These are phyloP conservation scores for Microctenopoma lineatum DNA, from an alignment of 2,797 vertebrate genomes.

Conservation along the genomic window DNA sequence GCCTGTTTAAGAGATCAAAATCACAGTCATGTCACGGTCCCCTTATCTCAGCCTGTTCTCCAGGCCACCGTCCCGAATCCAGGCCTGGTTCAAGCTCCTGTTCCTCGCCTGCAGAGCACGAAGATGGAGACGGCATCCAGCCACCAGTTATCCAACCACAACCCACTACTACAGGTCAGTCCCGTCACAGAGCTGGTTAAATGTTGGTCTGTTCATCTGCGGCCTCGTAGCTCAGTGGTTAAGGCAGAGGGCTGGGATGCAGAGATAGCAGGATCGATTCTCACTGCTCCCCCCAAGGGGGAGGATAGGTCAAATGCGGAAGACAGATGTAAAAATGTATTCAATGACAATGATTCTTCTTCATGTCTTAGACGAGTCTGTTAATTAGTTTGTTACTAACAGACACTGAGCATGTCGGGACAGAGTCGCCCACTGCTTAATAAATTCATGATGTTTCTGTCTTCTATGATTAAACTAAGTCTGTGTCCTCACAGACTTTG, in stretches of 20 bases:
- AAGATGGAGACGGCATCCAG: conserved; percentile 79
- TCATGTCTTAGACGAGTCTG: too few species aligned
- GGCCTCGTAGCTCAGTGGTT: too few species aligned
- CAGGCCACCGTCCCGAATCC: conserved; percentile 83
- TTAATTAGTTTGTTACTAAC: too few species aligned
- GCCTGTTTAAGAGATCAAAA: background rate
- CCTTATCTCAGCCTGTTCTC: conserved; percentile 81
- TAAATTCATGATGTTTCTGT: background rate
- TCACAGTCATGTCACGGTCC: background rate
- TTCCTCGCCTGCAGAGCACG: conserved; percentile 80
- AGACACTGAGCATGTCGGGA: too few species aligned
- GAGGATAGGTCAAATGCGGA: too few species aligned
- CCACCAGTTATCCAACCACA: conserved; percentile 81
- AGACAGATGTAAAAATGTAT: too few species aligned
- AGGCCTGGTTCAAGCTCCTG: conserved; percentile 80
- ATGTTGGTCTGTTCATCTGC: background rate
- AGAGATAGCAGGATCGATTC: too few species aligned
- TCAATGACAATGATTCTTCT: too few species aligned
- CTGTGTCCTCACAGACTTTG: conserved; percentile 83
- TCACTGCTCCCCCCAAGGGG: too few species aligned
- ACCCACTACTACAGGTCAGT: conserved; percentile 88
- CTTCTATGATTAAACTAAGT: background rate
- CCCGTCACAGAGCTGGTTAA: background rate
- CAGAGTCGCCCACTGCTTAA: too few species aligned
- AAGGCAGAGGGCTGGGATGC: too few species aligned